Base-by-base conservation (phyloP, 1,140 invertebrate genomes). In the Spodoptera litura region DNA sequence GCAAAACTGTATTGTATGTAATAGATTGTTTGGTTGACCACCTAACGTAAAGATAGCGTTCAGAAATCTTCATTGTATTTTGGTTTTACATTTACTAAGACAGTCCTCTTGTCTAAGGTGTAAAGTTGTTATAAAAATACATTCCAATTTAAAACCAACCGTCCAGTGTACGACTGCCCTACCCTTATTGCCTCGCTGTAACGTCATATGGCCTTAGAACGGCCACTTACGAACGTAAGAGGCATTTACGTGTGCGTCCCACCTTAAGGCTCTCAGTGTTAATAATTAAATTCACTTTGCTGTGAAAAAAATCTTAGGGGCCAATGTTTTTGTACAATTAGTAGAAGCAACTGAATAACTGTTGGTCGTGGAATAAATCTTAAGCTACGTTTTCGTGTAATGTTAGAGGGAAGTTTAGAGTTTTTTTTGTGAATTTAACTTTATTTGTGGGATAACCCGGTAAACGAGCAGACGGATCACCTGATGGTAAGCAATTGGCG, bases 241-340 rank as follows among this genome's bases (percentile, higher is more conserved):
- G 52, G n/a, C 52, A 44, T 52, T 77, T 64, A 75, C 59, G 61
- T 66, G 73, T 66, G 35, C 74, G 74, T 68, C 61, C 74, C 62
- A 49, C 52, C 62, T 77, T 77, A 77, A 13, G 3, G 44, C 20
- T 66, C 49, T 66, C 62, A 11, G 12, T 38, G 25, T 75, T 75
- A 75, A 75, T 75, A 53, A 75, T 75, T 75, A 75, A 75, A 75
- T 75, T 64, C 73, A 75, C 73, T 75, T 62, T 64, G 51, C 44
- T 44, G 44, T 59, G 58, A 73, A 64, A 75, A 75, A 64, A 64
- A 64, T 27, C 59, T 53, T 62, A 53, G 3, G 44, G 15, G 20
- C 20, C 31, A 51, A 66, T 68, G 64, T 53, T 51, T 12, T 64
- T 20, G 5, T 31, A 62, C 59, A 64, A 75, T 53, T 75, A 64